phyloP scores from a whole-genome alignment of 2,113 vertebrate genomes.

The Sapajus apella region DNA sequence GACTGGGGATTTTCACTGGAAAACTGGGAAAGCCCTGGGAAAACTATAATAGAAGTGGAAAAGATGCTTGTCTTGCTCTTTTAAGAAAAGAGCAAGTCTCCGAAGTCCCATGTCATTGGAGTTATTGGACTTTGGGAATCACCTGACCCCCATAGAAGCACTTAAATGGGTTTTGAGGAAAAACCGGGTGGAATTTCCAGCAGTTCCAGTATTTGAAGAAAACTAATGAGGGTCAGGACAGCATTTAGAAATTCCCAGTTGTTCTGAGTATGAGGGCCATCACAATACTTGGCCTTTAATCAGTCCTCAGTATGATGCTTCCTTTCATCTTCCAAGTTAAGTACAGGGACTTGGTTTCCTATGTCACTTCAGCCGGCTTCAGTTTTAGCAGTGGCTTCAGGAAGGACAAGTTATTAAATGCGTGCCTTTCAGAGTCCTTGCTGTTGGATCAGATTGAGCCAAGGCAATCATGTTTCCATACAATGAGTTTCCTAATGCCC shows the following conservation, averaged over 20 bases:
- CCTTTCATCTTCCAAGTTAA: not conserved
- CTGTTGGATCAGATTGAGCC: slow-evolving; percentile 23
- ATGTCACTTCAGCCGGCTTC: not conserved
- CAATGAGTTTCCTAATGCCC: not conserved
- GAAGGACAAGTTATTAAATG: slow-evolving; percentile 40
- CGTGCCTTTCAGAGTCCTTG: slow-evolving; percentile 30
- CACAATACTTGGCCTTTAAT: not conserved
- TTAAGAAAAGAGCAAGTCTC: not conserved
- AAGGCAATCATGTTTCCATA: not conserved
- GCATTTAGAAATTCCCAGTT: not conserved
- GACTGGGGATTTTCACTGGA: not conserved
- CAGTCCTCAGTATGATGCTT: not conserved
- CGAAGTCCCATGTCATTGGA: not conserved
- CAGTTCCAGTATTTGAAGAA: slow-evolving; percentile 33
- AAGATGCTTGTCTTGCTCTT: not conserved
- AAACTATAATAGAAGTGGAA: not conserved
- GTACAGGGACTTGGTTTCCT: slow-evolving; percentile 15
- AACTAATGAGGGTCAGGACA: not conserved
- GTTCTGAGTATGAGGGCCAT: not conserved
- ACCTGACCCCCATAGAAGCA: not conserved
- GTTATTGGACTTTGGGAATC: slow-evolving; percentile 5
- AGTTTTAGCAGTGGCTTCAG: not conserved
- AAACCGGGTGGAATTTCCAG: not conserved
- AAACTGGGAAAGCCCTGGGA: not conserved
- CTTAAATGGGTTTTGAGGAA: not conserved